Conservation (phyloP, 2,113 vertebrate species). For the Solea solea region DNA sequence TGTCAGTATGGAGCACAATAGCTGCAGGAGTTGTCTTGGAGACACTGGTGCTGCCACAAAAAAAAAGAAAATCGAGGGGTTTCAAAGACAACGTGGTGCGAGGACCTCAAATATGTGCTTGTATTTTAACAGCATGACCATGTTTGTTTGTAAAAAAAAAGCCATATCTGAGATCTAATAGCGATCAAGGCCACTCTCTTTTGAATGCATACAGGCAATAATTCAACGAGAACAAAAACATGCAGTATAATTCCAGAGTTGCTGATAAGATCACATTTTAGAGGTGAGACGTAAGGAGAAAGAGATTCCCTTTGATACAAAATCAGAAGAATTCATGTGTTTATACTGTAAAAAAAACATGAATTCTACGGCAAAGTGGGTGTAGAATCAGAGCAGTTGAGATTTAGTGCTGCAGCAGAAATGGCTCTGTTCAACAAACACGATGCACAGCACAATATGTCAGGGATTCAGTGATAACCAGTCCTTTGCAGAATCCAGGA, state of each 20-base stretch:
- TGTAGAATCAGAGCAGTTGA: too few species aligned
- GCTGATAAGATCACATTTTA: background rate
- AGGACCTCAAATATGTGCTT: background rate
- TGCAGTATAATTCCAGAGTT: background rate
- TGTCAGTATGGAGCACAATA: background rate
- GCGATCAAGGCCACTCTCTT: background rate
- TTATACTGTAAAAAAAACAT: too few species aligned
- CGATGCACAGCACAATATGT: too few species aligned
- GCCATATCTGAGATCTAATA: background rate
- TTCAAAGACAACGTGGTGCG: background rate
- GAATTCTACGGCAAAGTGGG: too few species aligned
- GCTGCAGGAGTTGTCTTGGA: constrained; percentile 5
- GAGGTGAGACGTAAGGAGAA: background rate
- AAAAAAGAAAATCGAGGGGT: too few species aligned
- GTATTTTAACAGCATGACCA: background rate
- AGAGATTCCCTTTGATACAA: too few species aligned
- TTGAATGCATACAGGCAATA: background rate
- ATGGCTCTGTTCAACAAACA: too few species aligned
- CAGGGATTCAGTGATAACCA: too few species aligned
- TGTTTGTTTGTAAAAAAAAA: background rate
- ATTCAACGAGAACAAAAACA: background rate
- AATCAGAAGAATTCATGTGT: background rate
- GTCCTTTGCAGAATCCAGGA: too few species aligned
- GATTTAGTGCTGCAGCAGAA: too few species aligned
- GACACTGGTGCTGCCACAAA: background rate